These are phyloP conservation scores for Odontesthes bonariensis DNA, from an alignment of 2,113 vertebrate species.

Conservation along the genomic window DNA sequence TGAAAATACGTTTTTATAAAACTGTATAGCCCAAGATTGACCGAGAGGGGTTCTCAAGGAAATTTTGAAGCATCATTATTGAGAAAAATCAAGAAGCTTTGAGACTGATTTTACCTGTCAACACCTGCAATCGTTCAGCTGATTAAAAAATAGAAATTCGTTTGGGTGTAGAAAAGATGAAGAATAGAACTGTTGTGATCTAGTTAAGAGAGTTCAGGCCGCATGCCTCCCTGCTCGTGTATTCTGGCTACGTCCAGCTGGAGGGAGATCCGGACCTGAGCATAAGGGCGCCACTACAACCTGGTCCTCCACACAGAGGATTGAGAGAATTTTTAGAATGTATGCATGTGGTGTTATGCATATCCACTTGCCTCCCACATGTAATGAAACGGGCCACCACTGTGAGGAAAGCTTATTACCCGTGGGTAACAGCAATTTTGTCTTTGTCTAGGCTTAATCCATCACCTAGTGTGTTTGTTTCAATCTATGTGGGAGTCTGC, in stretches of 20 bases:
- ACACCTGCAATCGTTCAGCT: too few species aligned
- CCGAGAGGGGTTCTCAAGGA: too few species aligned
- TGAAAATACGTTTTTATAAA: too few species aligned
- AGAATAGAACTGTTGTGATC: background rate
- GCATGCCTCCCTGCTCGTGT: background rate
- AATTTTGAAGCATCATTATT: too few species aligned
- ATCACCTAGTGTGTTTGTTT: slow-evolving; percentile 59
- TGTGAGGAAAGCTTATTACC: slow-evolving; percentile 24
- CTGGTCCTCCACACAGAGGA: background rate
- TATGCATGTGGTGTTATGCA: slow-evolving; percentile 6
- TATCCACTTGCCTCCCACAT: slow-evolving; percentile 12
- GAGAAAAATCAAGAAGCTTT: too few species aligned
- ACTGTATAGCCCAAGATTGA: too few species aligned
- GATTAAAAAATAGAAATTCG: too few species aligned
- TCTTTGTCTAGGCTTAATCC: slow-evolving; percentile 65
- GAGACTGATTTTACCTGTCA: too few species aligned
- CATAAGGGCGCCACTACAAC: background rate
- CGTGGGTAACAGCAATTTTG: slow-evolving; percentile 42
- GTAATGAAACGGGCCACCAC: slow-evolving; percentile 25
- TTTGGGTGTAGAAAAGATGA: too few species aligned
- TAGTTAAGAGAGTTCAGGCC: slow-evolving; percentile 1
- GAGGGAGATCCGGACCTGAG: background rate
- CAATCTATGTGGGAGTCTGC: slow-evolving; percentile 51
- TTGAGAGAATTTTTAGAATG: background rate
- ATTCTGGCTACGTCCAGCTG: slow-evolving; percentile 8